Evolutionary conservation across 2,797 vertebrate genomes (phyloP).

Genomic region (Sebastes matsubarae): DNA sequence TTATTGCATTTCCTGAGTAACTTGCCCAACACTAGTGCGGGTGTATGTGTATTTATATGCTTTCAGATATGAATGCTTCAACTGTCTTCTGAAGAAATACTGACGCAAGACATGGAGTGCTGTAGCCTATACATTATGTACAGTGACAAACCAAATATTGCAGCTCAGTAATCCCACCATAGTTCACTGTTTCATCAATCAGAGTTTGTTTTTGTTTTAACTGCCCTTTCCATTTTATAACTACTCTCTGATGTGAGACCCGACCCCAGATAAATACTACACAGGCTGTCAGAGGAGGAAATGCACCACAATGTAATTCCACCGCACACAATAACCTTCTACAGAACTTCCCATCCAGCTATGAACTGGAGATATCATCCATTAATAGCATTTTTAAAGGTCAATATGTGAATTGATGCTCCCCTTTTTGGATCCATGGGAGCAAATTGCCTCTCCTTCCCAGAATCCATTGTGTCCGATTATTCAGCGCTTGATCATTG

Average conservation of each 20-base stretch:
- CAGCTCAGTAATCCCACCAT: background rate
- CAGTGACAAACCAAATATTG: background rate
- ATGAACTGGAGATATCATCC: constrained; percentile 63
- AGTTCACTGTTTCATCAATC: constrained; percentile 17
- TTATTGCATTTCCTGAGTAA: too few relatives aligned
- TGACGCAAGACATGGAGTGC: background rate
- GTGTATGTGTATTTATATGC: background rate
- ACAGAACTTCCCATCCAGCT: constrained; percentile 44
- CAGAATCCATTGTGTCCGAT: constrained; percentile 74
- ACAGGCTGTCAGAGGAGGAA: constrained; percentile 4
- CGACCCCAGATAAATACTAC: background rate
- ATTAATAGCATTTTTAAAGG: constrained; percentile 72
- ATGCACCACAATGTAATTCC: constrained; percentile 23
- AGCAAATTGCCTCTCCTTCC: constrained; percentile 73
- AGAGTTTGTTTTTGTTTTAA: constrained; percentile 16
- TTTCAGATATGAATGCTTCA: background rate
- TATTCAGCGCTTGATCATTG: constrained; percentile 73
- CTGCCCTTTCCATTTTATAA: constrained; percentile 14
- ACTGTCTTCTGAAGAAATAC: background rate
- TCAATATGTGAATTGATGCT: constrained; percentile 71
- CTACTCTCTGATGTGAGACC: background rate
- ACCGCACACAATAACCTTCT: constrained; percentile 1
- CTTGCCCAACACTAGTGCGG: too few relatives aligned
- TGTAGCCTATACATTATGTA: background rate
- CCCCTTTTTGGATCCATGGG: constrained; percentile 60